Base-by-base conservation (phyloP, 2,113 vertebrate species). In the Nanorana parkeri region DNA sequence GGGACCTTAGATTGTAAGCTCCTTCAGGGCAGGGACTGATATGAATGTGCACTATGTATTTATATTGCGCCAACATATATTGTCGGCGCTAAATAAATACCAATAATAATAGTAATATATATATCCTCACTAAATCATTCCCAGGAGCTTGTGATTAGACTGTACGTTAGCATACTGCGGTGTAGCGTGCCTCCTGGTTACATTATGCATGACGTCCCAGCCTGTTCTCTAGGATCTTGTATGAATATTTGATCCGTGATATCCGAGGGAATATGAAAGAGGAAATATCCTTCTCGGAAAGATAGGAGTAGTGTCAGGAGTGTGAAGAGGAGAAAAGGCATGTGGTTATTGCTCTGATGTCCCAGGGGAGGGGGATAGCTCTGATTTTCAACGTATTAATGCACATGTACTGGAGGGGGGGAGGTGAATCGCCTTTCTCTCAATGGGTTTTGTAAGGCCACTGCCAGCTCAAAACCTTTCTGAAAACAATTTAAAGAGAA, bases 291-390 rank as follows among this genome's bases (percentile, higher is more conserved):
- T 26, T 67, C 64, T 75, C 71, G 3, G 52, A 29, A 66, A 58
- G 72, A 76, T 58, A 74, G 80, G 80, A 82, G 72, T 52, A 67
- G 54, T 76, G 61, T 76, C 60, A 82, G 72, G 21, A 76, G 80
- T 82, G 80, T 82, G 72, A 82, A 68, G 51, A 82, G 80, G 63
- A 76, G 80, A 47, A 66, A 75, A 76, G 63, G 79, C 60, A 21
- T 82, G 52, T 20, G 63, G 71, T 82, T 82, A 82, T 82, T 76
- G 80, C 80, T 76, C 51, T 82, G 61, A 76, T 76, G 13, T 76
- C 71, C 32, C 80, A 3, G 13, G 72, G 65, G 80, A 76, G 36
- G 28, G 16, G 23, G 28, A 73, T 47, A 52, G 71, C 72, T 82
- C 51, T 29, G 72, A 76, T 76, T 60, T 76, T 51, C 66, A 23